Evolutionary conservation across 2,113 vertebrate species (phyloP).

Genomic region (Pholis gunnellus): DNA sequence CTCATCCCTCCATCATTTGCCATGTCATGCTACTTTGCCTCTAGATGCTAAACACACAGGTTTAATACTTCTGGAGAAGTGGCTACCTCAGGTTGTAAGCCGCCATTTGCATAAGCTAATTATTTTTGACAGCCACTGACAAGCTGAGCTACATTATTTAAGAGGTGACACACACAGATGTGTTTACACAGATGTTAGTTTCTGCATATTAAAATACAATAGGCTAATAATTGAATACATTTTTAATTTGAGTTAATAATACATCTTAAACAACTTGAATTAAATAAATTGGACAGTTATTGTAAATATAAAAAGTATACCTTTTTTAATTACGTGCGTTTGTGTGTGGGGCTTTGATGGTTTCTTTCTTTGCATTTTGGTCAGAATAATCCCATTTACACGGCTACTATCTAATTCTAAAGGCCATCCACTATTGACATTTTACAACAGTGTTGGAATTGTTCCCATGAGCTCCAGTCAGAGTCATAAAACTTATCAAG

Average conservation of each 20-base stretch:
- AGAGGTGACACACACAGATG: constrained; percentile 32
- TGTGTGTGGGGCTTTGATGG: constrained; percentile 11
- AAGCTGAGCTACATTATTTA: constrained; percentile 41
- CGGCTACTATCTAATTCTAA: constrained; percentile 32
- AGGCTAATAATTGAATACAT: constrained; percentile 1
- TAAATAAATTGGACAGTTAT: not conserved
- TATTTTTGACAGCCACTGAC: constrained; percentile 66
- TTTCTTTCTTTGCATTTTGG: not conserved
- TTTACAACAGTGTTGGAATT: constrained; percentile 26
- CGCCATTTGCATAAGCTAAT: constrained; percentile 66
- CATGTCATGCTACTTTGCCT: constrained; percentile 53
- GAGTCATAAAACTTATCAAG: constrained; percentile 49
- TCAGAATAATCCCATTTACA: constrained; percentile 13
- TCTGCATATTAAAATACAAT: not conserved
- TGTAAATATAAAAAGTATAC: not conserved
- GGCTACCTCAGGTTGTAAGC: constrained; percentile 34
- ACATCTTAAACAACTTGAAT: not conserved
- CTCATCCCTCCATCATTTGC: constrained; percentile 61
- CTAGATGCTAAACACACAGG: constrained; percentile 43
- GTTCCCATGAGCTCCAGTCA: constrained; percentile 26
- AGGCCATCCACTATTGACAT: constrained; percentile 39
- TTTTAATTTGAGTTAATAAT: not conserved
- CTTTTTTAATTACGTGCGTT: not conserved
- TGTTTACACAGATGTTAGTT: constrained; percentile 22
- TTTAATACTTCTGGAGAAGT: constrained; percentile 43